Conservation (phyloP, 1,140 invertebrate species). For the Anadara kagoshimensis region DNA sequence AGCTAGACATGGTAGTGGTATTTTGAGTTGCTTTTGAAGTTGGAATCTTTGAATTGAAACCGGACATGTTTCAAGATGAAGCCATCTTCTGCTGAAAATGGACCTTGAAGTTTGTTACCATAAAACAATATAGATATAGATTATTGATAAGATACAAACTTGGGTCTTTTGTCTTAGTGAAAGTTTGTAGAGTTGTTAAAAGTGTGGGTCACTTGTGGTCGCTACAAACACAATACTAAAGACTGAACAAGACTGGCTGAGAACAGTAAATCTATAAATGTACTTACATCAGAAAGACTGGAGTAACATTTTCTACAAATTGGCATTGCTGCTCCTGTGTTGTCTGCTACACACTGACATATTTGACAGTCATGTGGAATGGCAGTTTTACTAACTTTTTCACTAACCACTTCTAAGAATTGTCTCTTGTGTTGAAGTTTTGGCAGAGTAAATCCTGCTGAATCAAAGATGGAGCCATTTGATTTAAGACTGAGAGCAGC, state of each 20-base stretch:
- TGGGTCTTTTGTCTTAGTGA: too few species aligned
- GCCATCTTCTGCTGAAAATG: neutral
- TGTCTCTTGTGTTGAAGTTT: slow-evolving; percentile 77
- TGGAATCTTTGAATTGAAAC: neutral
- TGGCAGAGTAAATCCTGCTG: slow-evolving; percentile 40
- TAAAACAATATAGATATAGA: neutral
- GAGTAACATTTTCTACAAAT: slow-evolving; percentile 69
- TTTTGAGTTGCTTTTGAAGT: neutral
- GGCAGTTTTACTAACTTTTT: slow-evolving; percentile 80
- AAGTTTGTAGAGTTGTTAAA: neutral
- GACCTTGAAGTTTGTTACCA: neutral
- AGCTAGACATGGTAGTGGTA: neutral
- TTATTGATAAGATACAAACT: neutral
- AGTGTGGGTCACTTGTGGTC: neutral
- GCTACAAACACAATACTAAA: neutral
- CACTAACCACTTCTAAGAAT: slow-evolving; percentile 82
- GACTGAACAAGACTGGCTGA: neutral
- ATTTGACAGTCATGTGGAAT: slow-evolving; percentile 80
- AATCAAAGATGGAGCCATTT: slow-evolving; percentile 81
- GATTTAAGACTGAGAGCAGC: slow-evolving; percentile 86
- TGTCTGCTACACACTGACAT: slow-evolving; percentile 81
- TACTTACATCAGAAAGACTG: slow-evolving; percentile 39
- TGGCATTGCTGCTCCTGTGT: slow-evolving; percentile 70
- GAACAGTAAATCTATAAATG: neutral
- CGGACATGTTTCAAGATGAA: neutral